Base-by-base conservation (phyloP, 2,888 invertebrate species). In the Schrankia costaestrigalis region DNA sequence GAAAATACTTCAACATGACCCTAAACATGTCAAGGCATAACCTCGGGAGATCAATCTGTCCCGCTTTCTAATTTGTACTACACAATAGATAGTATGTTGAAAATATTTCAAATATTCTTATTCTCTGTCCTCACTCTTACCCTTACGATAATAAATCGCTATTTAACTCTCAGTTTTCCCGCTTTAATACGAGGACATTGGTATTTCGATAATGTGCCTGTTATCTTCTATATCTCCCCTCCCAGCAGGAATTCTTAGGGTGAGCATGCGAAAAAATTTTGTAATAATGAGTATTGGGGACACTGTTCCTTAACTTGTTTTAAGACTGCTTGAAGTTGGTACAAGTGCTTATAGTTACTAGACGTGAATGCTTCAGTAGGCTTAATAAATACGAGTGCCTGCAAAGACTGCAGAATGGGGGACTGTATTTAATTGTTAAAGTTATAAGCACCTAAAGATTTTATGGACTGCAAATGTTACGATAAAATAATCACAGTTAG, bases 161-260 rank as follows among this genome's bases (percentile, higher is more conserved):
- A 79, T 81, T 82, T 75, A 78, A 83, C 75, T 78, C 78, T 78
- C 81, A 79, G 77, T 81, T 72, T 71, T 75, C 69, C 75, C 72
- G 78, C 63, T 81, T 80, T 79, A 81, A 81, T 83, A 78, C 78
- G 68, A 73, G 71, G 74, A 81, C 82, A 82, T 78, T 69, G 85
- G 83, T 77, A 85, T 84, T 82, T 84, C 83, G 84, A 83, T 86
- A 85, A 86, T 84, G 81, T 66, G 63, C 65, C 71, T 73, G 80
- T 81, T 85, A 85, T 86, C 85, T 82, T 46, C 70, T 56, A 68
- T 67, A 78, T 82, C 81, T 74, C 78, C 77, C 78, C 81, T 70
- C 62, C 46, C 60, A 46, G 43, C 51, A 57, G 60, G 78, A 80
- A 83, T 83, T 78, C 71, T 61, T 62, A 39, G 82, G 83, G 78